Evolutionary conservation across 2,797 vertebrate genomes (phyloP).

Genomic region (Esox masquinongy): DNA sequence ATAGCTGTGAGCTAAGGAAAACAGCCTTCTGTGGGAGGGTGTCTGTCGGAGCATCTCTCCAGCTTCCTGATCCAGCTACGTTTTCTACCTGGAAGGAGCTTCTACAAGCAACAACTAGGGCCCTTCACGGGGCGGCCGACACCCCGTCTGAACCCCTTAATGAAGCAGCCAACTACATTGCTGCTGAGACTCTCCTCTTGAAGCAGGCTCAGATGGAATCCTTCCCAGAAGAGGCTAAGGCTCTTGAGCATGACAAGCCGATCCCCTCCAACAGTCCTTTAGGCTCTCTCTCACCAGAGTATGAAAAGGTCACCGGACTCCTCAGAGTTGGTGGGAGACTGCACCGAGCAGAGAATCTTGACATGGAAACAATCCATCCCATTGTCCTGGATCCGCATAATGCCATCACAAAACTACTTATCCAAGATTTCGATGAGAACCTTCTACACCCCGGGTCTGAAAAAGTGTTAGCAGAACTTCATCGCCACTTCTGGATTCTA

Average conservation of each 20-base stretch:
- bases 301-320: constrained; percentile 1
- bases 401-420: constrained; percentile 5
- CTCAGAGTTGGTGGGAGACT: constrained; percentile 4
- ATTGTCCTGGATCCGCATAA: constrained; percentile 12
- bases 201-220: constrained; percentile 5
- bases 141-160: not conserved
- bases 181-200: constrained; percentile 8
- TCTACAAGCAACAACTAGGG: not conserved
- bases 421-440: constrained; percentile 7
- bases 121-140: not conserved
- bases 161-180: constrained; percentile 11
- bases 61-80: no score
- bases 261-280: not conserved
- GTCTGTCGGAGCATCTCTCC: not conserved
- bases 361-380: constrained; percentile 10
- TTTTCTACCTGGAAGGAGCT: no score
- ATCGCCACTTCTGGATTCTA: constrained; percentile 17
- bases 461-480: constrained; percentile 4
- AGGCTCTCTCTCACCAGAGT: not conserved
- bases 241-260: not conserved
- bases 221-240: not conserved
- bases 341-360: not conserved
- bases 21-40: not conserved
- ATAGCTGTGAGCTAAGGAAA: not conserved
- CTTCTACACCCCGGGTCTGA: constrained; percentile 21